Conservation (phyloP, 2,797 vertebrate species). For the Anguilla obscura region DNA sequence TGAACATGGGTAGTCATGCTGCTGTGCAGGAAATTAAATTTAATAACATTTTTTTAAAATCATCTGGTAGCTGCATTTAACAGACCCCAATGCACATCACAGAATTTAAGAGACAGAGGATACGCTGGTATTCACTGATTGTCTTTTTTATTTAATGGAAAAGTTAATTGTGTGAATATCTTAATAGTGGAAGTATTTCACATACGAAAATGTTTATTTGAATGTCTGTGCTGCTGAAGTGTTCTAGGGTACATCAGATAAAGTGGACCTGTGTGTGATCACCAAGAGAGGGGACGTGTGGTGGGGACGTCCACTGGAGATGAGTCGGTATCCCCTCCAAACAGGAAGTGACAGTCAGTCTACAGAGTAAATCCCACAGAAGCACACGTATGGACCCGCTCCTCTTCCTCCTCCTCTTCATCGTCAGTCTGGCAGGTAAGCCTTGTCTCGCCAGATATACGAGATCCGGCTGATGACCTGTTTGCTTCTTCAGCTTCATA, state of each 20-base stretch:
- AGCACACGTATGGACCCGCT: background rate
- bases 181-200: background rate
- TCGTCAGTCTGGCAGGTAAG: constrained; percentile 13
- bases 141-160: background rate
- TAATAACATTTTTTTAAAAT: no score
- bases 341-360: constrained; percentile 1
- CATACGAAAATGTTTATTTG: background rate
- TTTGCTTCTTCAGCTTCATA: background rate
- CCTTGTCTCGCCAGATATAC: background rate
- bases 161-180: background rate
- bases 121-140: no score
- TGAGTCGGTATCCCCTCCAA: background rate
- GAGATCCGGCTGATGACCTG: background rate
- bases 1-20: background rate
- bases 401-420: constrained; percentile 17
- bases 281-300: background rate
- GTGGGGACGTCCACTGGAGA: background rate
- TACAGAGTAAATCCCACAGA: background rate
- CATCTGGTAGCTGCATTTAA: no score
- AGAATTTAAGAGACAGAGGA: no score
- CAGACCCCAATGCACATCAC: no score
- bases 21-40: no score
- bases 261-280: background rate
- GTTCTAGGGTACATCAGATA: background rate
- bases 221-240: background rate